Conservation (phyloP, 2,888 invertebrate species). For the Harmothoe impar region DNA sequence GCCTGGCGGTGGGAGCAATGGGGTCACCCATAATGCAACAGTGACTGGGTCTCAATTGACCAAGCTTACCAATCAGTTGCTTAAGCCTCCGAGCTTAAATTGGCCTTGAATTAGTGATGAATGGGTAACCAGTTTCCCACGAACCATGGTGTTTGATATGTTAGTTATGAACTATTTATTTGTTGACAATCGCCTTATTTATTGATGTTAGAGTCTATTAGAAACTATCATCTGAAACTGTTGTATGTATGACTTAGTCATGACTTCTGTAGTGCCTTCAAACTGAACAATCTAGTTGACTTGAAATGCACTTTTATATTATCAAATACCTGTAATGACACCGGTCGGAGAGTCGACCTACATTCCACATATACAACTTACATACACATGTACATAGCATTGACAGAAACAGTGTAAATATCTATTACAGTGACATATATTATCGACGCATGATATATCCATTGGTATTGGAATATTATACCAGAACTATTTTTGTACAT, state of each 20-base stretch:
- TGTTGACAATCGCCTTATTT: conserved; percentile 50
- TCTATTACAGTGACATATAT: background rate
- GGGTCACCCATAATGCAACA: too few species aligned
- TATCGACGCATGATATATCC: background rate
- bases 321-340: conserved; percentile 25
- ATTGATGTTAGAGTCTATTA: conserved; percentile 49
- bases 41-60: background rate
- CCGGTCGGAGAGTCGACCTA: conserved; percentile 21
- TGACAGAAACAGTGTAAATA: background rate
- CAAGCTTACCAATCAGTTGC: background rate
- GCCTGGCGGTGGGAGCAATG: too few species aligned
- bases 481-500: too few species aligned
- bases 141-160: background rate
- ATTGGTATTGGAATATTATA: background rate
- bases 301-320: conserved; percentile 1
- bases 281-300: background rate
- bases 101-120: background rate
- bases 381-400: background rate
- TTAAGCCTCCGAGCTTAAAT: background rate
- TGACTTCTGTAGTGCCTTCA: background rate
- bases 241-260: conserved; percentile 31
- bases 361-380: conserved; percentile 16
- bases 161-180: conserved; percentile 55
- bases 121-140: background rate
- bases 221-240: background rate